Evolutionary conservation across 2,888 invertebrate genomes (phyloP), one percentile per base, ranked within the genome.

Genomic region (Stomorhina lunata): DNA sequence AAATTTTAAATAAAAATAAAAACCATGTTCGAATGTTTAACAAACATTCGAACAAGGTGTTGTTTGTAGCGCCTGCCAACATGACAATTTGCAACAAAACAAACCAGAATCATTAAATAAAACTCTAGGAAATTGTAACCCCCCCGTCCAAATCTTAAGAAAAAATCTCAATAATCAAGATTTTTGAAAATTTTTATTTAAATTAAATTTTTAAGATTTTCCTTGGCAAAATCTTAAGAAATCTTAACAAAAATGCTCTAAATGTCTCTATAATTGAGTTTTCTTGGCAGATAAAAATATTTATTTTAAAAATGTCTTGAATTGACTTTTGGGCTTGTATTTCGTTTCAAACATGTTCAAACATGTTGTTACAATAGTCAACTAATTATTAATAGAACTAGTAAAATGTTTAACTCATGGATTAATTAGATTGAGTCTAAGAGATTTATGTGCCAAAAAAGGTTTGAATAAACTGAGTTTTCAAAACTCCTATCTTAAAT

Each of bases 11-110:
- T n/a, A n/a, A n/a, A n/a, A n/a, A n/a, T 7, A 32, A 34, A 55
- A 50, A 55, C 5, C 10, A 17, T 12, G n/a, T 63, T 25, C 27
- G 65, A 55, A 71, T 79, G 61, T 79, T 29, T 61, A 37, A 66
- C 75, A 76, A 76, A 82, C 50, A 75, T 66, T 71, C 29, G 66
- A 69, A 82, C 79, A 82, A 82, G 75, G 75, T 79, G 82, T 79
- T 71, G 71, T 66, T 71, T 66, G 71, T 82, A 71, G 79, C 82
- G 82, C 75, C 82, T 79, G 69, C 69, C 69, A 82, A 75, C 82
- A 82, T 71, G 82, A 75, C 79, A 82, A 50, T 82, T 69, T 73
- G 17, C 17, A 9, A 29, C 61, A 4, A 32, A 61, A 72, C 15
- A 25, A 40, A 37, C 1, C 6, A n/a, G 9, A 9, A 27, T n/a